A percentile compares a stretch with the other conserved stretches of the same genome.
These are phyloP conservation scores for Sterrhoptilus dennistouni DNA, from an alignment of 2,113 vertebrate species.

Conservation along the genomic window DNA sequence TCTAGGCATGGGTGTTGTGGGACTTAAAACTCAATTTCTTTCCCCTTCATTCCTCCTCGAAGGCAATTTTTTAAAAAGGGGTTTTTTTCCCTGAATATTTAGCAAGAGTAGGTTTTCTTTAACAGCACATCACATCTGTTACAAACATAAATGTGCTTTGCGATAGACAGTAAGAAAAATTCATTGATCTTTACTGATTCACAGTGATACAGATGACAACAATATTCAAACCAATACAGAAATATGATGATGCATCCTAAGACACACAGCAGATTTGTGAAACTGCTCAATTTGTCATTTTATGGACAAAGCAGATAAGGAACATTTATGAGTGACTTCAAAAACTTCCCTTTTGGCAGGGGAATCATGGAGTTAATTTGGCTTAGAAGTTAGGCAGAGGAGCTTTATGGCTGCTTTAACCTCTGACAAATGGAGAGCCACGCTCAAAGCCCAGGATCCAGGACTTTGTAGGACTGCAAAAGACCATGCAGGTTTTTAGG, in stretches of 20 bases:
- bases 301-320: neutral
- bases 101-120: neutral
- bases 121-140: accelerated
- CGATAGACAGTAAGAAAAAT: neutral
- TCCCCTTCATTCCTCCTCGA: neutral
- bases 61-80: neutral
- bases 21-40: neutral
- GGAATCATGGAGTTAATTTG: neutral
- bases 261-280: neutral
- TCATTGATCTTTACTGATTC: neutral
- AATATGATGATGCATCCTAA: neutral
- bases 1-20: neutral
- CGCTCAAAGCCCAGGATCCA: neutral
- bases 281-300: neutral
- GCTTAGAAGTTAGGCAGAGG: neutral
- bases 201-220: neutral
- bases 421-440: neutral
- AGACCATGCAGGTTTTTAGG: neutral
- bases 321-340: neutral
- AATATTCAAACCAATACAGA: neutral
- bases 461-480: neutral
- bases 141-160: neutral
- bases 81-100: neutral
- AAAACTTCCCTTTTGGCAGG: neutral
- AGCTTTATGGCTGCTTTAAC: neutral